A percentile compares a stretch with the other conserved stretches of the same genome.
phyloP scores from a whole-genome alignment of 2,113 vertebrate species.

The Delphinapterus leucas region DNA sequence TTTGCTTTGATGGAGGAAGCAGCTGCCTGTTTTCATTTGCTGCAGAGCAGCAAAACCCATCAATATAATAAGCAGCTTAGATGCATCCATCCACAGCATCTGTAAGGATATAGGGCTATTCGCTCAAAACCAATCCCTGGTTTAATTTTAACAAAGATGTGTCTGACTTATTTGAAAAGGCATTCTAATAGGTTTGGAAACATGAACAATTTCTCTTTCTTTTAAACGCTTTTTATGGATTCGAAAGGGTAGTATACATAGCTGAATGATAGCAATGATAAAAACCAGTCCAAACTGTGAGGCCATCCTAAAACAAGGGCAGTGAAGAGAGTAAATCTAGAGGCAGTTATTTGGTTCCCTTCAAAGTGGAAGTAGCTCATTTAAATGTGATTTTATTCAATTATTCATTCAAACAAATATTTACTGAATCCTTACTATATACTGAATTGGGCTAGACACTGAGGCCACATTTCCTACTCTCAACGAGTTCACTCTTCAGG shows the following conservation, averaged over 20 bases:
- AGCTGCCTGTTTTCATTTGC: constrained; percentile 92
- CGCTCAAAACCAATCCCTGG: constrained; percentile 91
- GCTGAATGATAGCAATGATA: constrained; percentile 77
- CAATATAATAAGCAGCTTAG: constrained; percentile 99
- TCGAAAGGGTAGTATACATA: constrained; percentile 79
- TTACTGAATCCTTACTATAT: neutral
- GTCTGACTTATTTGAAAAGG: constrained; percentile 90
- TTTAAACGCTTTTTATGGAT: constrained; percentile 83
- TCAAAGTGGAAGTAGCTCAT: constrained; percentile 69
- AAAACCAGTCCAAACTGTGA: constrained; percentile 75
- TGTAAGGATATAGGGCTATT: constrained; percentile 91
- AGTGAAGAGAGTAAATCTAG: constrained; percentile 56
- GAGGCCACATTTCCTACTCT: neutral
- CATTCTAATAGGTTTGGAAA: constrained; percentile 86
- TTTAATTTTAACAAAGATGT: constrained; percentile 93
- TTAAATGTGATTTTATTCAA: constrained; percentile 43
- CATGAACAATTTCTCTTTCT: constrained; percentile 83
- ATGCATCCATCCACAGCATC: constrained; percentile 95
- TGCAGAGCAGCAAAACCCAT: constrained; percentile 92
- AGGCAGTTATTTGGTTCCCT: constrained; percentile 61
- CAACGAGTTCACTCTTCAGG: neutral
- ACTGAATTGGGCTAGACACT: neutral
- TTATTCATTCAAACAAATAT: constrained; percentile 35
- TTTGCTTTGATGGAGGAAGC: constrained; percentile 95
- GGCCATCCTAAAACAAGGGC: constrained; percentile 71